A percentile compares a stretch with the other conserved stretches of the same genome.
Conservation (phyloP, 2,113 vertebrate species). For the Daphoenositta chrysoptera region DNA sequence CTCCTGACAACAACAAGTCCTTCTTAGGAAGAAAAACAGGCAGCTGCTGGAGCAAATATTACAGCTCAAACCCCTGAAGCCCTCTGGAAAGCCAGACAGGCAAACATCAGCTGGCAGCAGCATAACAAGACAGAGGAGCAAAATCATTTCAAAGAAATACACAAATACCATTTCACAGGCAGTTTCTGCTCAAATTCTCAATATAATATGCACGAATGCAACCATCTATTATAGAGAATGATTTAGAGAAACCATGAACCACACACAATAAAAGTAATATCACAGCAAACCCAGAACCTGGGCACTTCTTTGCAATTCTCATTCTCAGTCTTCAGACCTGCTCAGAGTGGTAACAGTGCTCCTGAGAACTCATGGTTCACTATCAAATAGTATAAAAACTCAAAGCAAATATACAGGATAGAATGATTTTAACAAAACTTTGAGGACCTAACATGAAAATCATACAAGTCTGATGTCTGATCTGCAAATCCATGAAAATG, state of each 20-base stretch:
- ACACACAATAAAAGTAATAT: background rate
- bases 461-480: background rate
- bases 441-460: background rate
- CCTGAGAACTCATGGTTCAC: background rate
- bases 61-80: background rate
- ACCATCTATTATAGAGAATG: background rate
- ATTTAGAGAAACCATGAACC: background rate
- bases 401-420: background rate
- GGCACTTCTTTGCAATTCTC: background rate
- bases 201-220: background rate
- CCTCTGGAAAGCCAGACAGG: background rate
- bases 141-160: background rate
- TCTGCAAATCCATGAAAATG: background rate
- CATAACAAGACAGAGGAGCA: background rate
- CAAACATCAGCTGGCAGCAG: background rate
- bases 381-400: background rate
- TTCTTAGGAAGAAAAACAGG: slow-evolving; percentile 64
- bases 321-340: background rate
- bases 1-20: slow-evolving; percentile 52
- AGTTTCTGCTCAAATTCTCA: background rate
- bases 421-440: background rate
- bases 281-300: background rate
- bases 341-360: background rate
- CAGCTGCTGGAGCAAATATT: slow-evolving; percentile 20
- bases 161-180: background rate